phyloP scores from a whole-genome alignment of 2,888 invertebrate genomes.

The Resseliella maxima region DNA sequence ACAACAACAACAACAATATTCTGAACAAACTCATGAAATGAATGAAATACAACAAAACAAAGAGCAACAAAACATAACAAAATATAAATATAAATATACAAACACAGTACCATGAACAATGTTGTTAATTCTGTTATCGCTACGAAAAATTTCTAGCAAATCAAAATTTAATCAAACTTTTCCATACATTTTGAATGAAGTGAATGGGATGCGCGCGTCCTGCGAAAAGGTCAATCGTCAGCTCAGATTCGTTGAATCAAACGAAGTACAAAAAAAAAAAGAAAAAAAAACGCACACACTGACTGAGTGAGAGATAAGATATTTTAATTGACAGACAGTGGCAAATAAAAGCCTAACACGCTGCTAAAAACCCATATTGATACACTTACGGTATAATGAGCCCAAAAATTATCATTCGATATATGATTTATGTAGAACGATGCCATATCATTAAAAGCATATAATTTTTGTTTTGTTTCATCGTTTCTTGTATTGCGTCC shows the following conservation, averaged over 20 bases:
- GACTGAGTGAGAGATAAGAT: neutral
- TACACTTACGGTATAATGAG: too few relatives aligned
- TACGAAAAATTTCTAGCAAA: neutral
- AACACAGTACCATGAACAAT: neutral
- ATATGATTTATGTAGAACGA: too few relatives aligned
- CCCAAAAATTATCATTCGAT: too few relatives aligned
- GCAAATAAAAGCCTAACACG: neutral
- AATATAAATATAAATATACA: too few relatives aligned
- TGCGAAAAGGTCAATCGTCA: slow-evolving; percentile 35
- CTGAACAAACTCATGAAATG: too few relatives aligned
- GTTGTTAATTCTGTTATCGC: slow-evolving; percentile 12
- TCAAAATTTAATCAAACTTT: slow-evolving; percentile 21
- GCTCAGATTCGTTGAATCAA: neutral
- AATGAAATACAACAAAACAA: too few relatives aligned
- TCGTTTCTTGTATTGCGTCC: too few relatives aligned
- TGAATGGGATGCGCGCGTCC: neutral
- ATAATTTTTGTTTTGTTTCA: too few relatives aligned
- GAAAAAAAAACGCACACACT: neutral
- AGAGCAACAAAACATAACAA: too few relatives aligned
- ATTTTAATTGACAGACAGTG: slow-evolving; percentile 3
- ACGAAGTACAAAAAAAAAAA: neutral
- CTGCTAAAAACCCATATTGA: neutral
- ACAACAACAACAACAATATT: too few relatives aligned
- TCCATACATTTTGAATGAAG: neutral
- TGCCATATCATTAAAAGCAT: too few relatives aligned